phyloP scores from a whole-genome alignment of 2,888 invertebrate genomes.

The Tiphia femorata region DNA sequence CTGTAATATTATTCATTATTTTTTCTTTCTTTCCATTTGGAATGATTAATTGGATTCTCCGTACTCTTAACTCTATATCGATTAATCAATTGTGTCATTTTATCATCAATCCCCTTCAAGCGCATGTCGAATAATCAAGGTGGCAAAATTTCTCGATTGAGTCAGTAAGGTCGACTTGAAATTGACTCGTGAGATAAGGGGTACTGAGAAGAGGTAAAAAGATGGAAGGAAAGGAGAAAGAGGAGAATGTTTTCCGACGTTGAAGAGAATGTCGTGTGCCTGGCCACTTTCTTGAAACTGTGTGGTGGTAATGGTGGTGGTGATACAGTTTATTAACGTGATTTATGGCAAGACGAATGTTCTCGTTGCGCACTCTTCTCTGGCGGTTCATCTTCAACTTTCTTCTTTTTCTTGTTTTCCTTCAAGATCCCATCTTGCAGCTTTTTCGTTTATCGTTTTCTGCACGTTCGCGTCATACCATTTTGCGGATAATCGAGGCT shows the following conservation, averaged over 20 bases:
- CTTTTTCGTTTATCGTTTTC: conserved; percentile 1
- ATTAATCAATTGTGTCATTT: too few species aligned
- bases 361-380: conserved; percentile 20
- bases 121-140: too few species aligned
- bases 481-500: too few species aligned
- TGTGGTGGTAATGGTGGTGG: conserved; percentile 1
- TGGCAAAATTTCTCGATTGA: too few species aligned
- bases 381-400: conserved; percentile 14
- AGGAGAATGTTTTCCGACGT: conserved; percentile 29
- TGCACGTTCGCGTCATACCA: too few species aligned
- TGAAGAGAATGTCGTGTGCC: conserved; percentile 27
- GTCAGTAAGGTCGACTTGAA: background rate
- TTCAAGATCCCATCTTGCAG: too few species aligned
- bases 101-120: too few species aligned
- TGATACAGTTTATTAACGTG: conserved; percentile 54
- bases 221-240: conserved; percentile 15
- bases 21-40: too few species aligned
- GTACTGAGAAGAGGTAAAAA: conserved; percentile 2
- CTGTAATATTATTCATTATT: too few species aligned
- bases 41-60: too few species aligned
- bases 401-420: conserved; percentile 15
- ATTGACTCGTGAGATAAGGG: background rate
- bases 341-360: conserved; percentile 53
- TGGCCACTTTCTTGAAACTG: conserved; percentile 28
- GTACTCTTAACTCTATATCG: too few species aligned